Conservation (phyloP, 2,113 vertebrate genomes). For the Pao palembangensis region DNA sequence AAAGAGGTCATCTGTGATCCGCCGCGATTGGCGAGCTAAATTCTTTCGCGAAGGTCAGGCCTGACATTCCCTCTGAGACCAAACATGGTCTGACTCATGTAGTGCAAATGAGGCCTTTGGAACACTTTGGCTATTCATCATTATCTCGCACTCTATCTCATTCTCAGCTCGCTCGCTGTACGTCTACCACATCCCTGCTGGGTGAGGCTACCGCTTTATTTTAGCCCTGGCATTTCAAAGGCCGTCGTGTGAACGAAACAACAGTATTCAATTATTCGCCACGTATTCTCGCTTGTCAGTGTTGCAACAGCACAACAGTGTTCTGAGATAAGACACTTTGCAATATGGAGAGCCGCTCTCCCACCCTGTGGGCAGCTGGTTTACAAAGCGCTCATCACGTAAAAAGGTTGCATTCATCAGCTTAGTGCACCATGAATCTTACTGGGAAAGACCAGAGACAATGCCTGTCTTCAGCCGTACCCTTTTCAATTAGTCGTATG, state of each 20-base stretch:
- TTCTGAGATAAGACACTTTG: constrained; percentile 53
- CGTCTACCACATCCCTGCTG: constrained; percentile 56
- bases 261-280: constrained; percentile 66
- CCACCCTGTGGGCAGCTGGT: constrained; percentile 51
- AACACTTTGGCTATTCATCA: constrained; percentile 66
- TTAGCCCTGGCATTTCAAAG: constrained; percentile 68
- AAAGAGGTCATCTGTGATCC: constrained; percentile 54
- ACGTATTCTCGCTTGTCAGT: constrained; percentile 55
- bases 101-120: constrained; percentile 70
- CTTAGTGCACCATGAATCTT: constrained; percentile 44
- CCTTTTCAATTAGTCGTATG: constrained; percentile 7
- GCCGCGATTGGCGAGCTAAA: constrained; percentile 46
- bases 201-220: constrained; percentile 56
- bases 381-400: constrained; percentile 54
- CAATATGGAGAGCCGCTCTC: constrained; percentile 53
- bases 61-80: constrained; percentile 51
- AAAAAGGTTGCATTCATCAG: constrained; percentile 70
- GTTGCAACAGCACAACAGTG: constrained; percentile 47
- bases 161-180: constrained; percentile 56
- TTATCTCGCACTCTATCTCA: constrained; percentile 58
- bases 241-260: constrained; percentile 22
- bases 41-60: constrained; percentile 62
- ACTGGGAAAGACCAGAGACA: constrained; percentile 23
- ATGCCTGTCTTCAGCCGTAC: constrained; percentile 22
- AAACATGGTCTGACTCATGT: constrained; percentile 64